Conservation (phyloP, 2,797 vertebrate species). For the Falco berigora region DNA sequence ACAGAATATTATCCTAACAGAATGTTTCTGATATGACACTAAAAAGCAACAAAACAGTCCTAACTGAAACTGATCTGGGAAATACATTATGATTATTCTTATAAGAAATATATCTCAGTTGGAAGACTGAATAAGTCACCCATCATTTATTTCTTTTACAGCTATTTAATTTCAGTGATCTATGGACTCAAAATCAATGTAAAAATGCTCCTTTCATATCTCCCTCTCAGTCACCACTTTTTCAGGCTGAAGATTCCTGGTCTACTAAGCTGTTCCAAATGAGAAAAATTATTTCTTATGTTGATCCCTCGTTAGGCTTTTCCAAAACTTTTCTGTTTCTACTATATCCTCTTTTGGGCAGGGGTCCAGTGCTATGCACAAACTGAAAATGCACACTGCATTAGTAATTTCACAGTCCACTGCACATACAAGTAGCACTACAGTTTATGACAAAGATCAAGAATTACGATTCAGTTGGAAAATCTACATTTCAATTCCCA, state of each 20-base stretch:
- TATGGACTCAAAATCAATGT: background rate
- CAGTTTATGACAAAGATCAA: background rate
- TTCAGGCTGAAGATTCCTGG: background rate
- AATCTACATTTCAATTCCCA: background rate
- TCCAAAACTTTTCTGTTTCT: background rate
- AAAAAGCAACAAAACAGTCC: background rate
- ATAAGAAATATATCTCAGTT: background rate
- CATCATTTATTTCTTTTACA: background rate
- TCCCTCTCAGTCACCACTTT: background rate
- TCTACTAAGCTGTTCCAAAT: background rate
- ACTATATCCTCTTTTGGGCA: background rate
- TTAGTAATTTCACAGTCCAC: background rate
- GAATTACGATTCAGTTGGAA: background rate
- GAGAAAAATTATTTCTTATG: background rate
- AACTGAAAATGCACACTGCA: background rate
- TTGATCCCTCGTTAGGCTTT: background rate
- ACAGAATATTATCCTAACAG: background rate
- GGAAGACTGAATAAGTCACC: background rate
- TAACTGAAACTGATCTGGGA: background rate
- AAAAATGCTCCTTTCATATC: background rate
- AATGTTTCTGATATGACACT: background rate
- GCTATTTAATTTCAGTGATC: background rate
- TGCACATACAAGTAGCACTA: background rate
- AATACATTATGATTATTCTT: background rate
- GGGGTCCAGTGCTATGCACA: background rate